phyloP scores from a whole-genome alignment of 1,140 invertebrate species.

The Sipha flava region DNA sequence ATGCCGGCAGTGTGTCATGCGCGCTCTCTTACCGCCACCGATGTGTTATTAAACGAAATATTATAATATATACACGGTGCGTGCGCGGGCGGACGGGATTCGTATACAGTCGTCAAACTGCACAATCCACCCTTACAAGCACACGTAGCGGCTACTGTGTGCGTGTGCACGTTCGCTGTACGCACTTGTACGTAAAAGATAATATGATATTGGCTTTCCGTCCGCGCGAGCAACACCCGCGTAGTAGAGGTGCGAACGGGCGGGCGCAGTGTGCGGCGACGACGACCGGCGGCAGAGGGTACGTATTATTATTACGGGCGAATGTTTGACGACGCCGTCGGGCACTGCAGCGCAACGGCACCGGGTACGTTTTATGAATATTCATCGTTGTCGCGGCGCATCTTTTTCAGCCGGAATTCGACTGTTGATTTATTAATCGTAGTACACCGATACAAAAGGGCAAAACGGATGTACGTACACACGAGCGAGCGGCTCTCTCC shows the following conservation, averaged over 20 bases:
- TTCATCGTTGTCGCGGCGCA: slow-evolving; percentile 27
- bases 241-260: too few species aligned
- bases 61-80: not conserved
- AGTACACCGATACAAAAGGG: slow-evolving; percentile 5
- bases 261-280: not conserved
- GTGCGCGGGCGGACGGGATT: not conserved
- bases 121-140: too few species aligned
- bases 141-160: too few species aligned
- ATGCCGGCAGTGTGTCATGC: not conserved
- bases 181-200: not conserved
- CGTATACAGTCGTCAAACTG: not conserved
- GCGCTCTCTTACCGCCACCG: not conserved
- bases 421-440: slow-evolving; percentile 32
- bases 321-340: slow-evolving; percentile 21
- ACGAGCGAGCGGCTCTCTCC: too few species aligned
- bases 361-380: too few species aligned
- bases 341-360: not conserved
- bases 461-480: not conserved
- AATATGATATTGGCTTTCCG: slow-evolving; percentile 21
- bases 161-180: too few species aligned
- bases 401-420: slow-evolving; percentile 30
- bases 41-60: not conserved
- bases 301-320: not conserved
- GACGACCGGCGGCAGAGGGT: not conserved
- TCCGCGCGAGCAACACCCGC: not conserved